Percentiles rank a stretch among this genome's conserved stretches.
phyloP scores from a whole-genome alignment of 1,140 invertebrate species.

The Drosophila santomea region DNA sequence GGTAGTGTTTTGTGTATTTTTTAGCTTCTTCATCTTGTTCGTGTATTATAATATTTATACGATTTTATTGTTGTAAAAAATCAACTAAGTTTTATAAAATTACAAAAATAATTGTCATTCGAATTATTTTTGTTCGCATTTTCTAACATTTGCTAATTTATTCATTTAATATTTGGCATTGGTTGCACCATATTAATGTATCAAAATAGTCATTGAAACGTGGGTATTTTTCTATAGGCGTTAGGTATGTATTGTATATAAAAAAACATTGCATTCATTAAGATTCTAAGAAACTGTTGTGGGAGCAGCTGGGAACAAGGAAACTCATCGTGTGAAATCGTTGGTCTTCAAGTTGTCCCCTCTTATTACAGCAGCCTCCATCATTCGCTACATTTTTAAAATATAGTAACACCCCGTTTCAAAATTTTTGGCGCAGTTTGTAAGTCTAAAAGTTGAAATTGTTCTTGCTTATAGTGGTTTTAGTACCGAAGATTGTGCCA shows the following conservation, averaged over 20 bases:
- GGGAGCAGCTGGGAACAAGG: slow-evolving; percentile 14
- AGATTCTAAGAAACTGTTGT: slow-evolving; percentile 44
- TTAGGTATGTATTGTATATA: slow-evolving; percentile 28
- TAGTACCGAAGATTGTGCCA: slow-evolving; percentile 65
- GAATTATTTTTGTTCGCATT: slow-evolving; percentile 66
- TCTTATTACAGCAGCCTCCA: not conserved
- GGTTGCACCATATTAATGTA: slow-evolving; percentile 72
- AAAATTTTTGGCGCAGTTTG: slow-evolving; percentile 71
- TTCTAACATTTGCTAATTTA: slow-evolving; percentile 15
- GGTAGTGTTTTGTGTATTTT: slow-evolving; percentile 22
- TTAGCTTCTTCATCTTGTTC: slow-evolving; percentile 25
- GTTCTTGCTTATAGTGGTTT: slow-evolving; percentile 64
- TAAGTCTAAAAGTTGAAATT: slow-evolving; percentile 77
- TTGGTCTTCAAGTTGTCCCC: slow-evolving; percentile 39
- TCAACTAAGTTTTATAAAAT: slow-evolving; percentile 79
- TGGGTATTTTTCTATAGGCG: slow-evolving; percentile 44
- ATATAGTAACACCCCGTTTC: slow-evolving; percentile 59
- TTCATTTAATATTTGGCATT: slow-evolving; percentile 68
- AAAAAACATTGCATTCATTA: slow-evolving; percentile 36
- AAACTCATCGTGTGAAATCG: slow-evolving; percentile 10
- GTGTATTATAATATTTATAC: slow-evolving; percentile 21
- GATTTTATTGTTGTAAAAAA: slow-evolving; percentile 55
- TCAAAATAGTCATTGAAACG: slow-evolving; percentile 70
- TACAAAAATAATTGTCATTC: slow-evolving; percentile 80
- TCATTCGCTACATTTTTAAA: slow-evolving; percentile 32